Percentiles rank a stretch among this genome's conserved stretches.
phyloP scores from a whole-genome alignment of 2,888 invertebrate species.

The Apomyelois bistriatella region DNA sequence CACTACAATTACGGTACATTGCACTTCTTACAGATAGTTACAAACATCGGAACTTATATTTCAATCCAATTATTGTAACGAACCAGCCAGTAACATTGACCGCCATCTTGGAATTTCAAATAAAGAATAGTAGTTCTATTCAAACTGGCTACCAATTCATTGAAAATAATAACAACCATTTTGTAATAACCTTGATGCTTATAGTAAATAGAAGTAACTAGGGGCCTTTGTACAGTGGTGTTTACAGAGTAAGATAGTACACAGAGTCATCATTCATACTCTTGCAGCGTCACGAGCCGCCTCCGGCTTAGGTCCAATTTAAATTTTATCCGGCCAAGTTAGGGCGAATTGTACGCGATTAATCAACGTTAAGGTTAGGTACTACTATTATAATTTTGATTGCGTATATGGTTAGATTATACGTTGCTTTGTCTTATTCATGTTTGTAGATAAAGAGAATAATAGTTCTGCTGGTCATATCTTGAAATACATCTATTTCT shows the following conservation, averaged over 20 bases:
- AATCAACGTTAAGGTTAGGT: slow-evolving; percentile 4
- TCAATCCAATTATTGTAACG: slow-evolving; percentile 9
- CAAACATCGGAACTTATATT: slow-evolving; percentile 17
- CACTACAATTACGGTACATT: slow-evolving; percentile 42
- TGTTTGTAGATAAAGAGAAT: no score
- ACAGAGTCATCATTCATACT: slow-evolving; percentile 70
- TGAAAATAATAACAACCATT: neutral
- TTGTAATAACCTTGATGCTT: neutral
- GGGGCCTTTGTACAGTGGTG: neutral
- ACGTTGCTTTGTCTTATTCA: no score
- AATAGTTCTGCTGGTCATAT: no score
- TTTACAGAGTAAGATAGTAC: slow-evolving; percentile 9
- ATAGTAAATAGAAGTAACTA: neutral
- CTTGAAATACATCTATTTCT: no score
- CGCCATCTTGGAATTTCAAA: neutral
- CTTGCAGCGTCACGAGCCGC: slow-evolving; percentile 71
- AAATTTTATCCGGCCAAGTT: slow-evolving; percentile 65
- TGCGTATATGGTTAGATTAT: no score
- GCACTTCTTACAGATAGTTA: slow-evolving; percentile 21
- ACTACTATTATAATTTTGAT: no score
- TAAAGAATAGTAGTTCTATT: slow-evolving; percentile 1
- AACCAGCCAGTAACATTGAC: neutral
- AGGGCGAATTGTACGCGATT: slow-evolving; percentile 17
- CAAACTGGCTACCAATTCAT: neutral
- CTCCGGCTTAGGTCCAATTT: slow-evolving; percentile 69